phyloP scores from a whole-genome alignment of 1,140 invertebrate species.

The Drosophila bocqueti region DNA sequence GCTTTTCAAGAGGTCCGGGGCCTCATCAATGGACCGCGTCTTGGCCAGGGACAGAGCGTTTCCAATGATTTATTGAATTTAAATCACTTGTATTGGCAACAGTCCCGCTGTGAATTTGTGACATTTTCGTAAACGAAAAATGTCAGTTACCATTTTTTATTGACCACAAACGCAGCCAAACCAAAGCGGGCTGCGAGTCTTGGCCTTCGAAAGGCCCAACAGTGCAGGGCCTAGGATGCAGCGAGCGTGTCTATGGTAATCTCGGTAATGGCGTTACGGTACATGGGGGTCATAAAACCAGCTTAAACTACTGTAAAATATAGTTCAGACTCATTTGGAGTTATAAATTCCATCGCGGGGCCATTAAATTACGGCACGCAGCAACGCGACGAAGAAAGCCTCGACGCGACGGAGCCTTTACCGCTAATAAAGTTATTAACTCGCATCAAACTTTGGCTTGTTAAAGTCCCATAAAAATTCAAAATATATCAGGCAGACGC shows the following conservation, averaged over 20 bases:
- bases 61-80: constrained; percentile 85
- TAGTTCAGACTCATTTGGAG: constrained; percentile 75
- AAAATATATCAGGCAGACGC: constrained; percentile 64
- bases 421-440: constrained; percentile 79
- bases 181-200: background rate
- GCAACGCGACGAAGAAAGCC: constrained; percentile 55
- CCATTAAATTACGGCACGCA: constrained; percentile 63
- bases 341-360: constrained; percentile 65
- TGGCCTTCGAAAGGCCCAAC: constrained; percentile 1
- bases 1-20: constrained; percentile 9
- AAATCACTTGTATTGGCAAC: constrained; percentile 85
- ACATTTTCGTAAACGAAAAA: constrained; percentile 85
- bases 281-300: constrained; percentile 63
- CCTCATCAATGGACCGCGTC: constrained; percentile 63
- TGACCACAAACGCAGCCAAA: constrained; percentile 47
- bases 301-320: constrained; percentile 79
- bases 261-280: constrained; percentile 66
- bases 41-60: constrained; percentile 52
- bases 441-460: constrained; percentile 69
- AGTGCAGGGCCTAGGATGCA: constrained; percentile 57
- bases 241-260: constrained; percentile 23
- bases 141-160: constrained; percentile 85
- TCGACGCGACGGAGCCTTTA: constrained; percentile 24
- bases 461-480: constrained; percentile 79
- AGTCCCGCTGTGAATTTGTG: constrained; percentile 85